phyloP scores from a whole-genome alignment of 2,113 vertebrate genomes.

The Pipa parva region DNA sequence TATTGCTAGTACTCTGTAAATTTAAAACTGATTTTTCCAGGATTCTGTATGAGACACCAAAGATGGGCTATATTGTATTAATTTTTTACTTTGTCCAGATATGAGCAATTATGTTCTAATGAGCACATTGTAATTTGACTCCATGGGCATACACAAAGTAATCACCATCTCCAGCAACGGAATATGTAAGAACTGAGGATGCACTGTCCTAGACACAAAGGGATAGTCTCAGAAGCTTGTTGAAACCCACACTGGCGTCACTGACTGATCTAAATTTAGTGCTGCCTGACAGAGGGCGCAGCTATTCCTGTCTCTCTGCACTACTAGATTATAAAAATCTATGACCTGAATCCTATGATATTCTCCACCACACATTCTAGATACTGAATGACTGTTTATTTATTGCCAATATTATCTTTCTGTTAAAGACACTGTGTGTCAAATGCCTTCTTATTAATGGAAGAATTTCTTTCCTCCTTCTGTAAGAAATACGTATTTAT shows the following conservation, averaged over 20 bases:
- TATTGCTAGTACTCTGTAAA: too few relatives aligned
- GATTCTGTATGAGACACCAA: too few relatives aligned
- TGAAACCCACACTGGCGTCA: slow-evolving; percentile 8
- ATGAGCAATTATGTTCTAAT: not conserved
- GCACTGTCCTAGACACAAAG: not conserved
- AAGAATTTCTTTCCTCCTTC: not conserved
- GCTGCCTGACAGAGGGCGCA: slow-evolving; percentile 13
- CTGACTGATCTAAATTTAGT: slow-evolving; percentile 16
- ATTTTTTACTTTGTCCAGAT: too few relatives aligned
- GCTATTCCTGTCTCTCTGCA: slow-evolving; percentile 20
- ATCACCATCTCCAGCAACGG: not conserved
- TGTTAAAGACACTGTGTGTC: not conserved
- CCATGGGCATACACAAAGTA: not conserved
- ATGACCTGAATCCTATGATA: slow-evolving; percentile 9
- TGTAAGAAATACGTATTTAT: too few relatives aligned
- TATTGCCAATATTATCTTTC: not conserved
- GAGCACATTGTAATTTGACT: not conserved
- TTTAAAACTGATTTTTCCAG: too few relatives aligned
- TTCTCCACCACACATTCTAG: not conserved
- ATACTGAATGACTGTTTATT: not conserved
- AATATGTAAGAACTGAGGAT: not conserved
- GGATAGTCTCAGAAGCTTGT: not conserved
- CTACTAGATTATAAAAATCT: slow-evolving; percentile 12
- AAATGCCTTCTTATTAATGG: not conserved
- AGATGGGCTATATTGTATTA: too few relatives aligned